Base-by-base conservation (phyloP, 2,113 vertebrate species). In the Pluvianellus socialis region DNA sequence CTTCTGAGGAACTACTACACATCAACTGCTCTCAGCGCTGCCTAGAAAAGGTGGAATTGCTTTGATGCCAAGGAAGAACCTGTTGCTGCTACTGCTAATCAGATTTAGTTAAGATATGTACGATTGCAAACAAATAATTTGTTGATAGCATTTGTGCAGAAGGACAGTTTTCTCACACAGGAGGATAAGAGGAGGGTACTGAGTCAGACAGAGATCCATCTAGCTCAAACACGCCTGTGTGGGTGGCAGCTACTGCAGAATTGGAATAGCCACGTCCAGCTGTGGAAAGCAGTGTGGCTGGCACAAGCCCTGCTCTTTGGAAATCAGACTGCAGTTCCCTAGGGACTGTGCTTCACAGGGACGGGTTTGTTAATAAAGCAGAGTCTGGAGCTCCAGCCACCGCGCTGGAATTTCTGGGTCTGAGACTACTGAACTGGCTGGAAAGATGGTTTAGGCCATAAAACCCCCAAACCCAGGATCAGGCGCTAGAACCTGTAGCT, bases 181-280 rank as follows among this genome's bases (percentile, higher is more conserved):
- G 42, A 58, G 65, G 47, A 23, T 26, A n/a, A 86, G 63, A 88
- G 33, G 53, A 81, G 30, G 55, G 28, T n/a, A 21, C 58, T 90
- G 85, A 93, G 81, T 92, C 90, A 93, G 81, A 82, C 0, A 0
- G 58, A 75, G 66, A 65, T 70, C 71, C 62, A 53, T 61, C 30
- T 4, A 53, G 63, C 49, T 50, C 49, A 50, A 22, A 50, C 13
- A 24, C 22, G 49, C 45, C 93, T 82, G 81, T 90, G 94, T 93
- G 96, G 92, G 90, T 95, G 95, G 93, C 70, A 94, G 85, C 70
- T 86, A 71, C 87, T 92, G 74, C 73, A 76, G 66, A 85, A 65
- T 65, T 68, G 49, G 62, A 93, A 49, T 49, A 90, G 95, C 87
- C 59, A 38, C 53, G 81, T 86, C 92, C 90, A 94, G 66, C 94